Evolutionary conservation across 2,888 invertebrate species (phyloP).

Genomic region (Heteromyza rotundicornis): DNA sequence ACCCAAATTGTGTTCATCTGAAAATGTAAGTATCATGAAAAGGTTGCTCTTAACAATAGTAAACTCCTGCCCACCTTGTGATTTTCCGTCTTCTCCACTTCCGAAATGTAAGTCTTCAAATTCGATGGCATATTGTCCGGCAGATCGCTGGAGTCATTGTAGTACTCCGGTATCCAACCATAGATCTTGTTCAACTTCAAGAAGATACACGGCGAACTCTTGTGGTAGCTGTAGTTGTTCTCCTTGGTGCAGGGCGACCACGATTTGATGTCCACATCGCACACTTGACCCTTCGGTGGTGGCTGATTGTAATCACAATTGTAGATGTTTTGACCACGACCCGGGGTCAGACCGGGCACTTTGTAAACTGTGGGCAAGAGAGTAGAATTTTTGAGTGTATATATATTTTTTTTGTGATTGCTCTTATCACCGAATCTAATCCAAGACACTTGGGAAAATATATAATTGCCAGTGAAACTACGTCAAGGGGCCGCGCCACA

Average conservation of each 20-base stretch:
- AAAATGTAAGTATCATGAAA: constrained; percentile 27
- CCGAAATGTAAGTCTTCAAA: constrained; percentile 73
- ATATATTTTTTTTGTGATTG: too few species aligned
- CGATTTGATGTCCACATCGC: constrained; percentile 82
- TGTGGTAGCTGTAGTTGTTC: constrained; percentile 87
- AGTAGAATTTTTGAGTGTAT: too few species aligned
- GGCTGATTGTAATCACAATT: constrained; percentile 77
- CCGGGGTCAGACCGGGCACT: constrained; percentile 74
- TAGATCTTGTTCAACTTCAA: constrained; percentile 95
- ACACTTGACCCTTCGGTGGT: constrained; percentile 78
- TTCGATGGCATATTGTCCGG: constrained; percentile 78
- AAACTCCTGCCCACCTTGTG: constrained; percentile 49
- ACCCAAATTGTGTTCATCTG: constrained; percentile 88
- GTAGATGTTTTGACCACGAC: constrained; percentile 76
- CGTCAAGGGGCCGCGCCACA: too few species aligned
- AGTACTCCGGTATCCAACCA: constrained; percentile 86
- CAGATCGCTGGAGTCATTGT: constrained; percentile 72
- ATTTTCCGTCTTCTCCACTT: constrained; percentile 62
- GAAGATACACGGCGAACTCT: constrained; percentile 92
- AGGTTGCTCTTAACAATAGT: neutral
- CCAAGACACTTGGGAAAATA: too few species aligned
- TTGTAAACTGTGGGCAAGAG: constrained; percentile 71
- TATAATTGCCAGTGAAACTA: too few species aligned
- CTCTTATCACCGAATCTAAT: too few species aligned
- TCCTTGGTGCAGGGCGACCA: constrained; percentile 84